phyloP scores from a whole-genome alignment of 2,113 vertebrate genomes.

The Triplophysa dalaica region DNA sequence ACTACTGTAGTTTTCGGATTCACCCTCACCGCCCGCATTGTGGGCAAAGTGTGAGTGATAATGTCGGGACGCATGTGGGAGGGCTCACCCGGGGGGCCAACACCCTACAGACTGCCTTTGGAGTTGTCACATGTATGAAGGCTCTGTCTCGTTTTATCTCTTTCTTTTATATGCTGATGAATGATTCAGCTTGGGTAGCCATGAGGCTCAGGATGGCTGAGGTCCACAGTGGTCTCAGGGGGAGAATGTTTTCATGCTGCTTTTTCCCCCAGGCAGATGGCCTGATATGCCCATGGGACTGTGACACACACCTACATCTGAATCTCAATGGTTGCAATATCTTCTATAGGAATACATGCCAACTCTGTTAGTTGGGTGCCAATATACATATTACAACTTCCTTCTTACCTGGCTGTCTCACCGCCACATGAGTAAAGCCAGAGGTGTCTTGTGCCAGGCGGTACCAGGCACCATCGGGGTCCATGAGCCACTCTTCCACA shows the following conservation, averaged over 20 bases:
- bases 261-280: slow-evolving; percentile 49
- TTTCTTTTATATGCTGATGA: slow-evolving; percentile 60
- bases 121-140: slow-evolving; percentile 9
- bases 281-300: slow-evolving; percentile 32
- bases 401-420: slow-evolving; percentile 86
- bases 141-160: not conserved
- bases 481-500: slow-evolving; percentile 94
- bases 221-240: slow-evolving; percentile 37
- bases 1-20: not conserved
- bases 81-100: slow-evolving; percentile 10
- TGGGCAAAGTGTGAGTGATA: not conserved
- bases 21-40: not conserved
- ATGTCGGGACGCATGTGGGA: not conserved
- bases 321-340: slow-evolving; percentile 17
- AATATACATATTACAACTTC: slow-evolving; percentile 6
- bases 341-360: not conserved
- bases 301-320: slow-evolving; percentile 29
- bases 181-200: slow-evolving; percentile 37
- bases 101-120: slow-evolving; percentile 10
- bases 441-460: slow-evolving; percentile 84
- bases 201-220: slow-evolving; percentile 29
- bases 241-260: slow-evolving; percentile 49
- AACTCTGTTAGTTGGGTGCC: slow-evolving; percentile 10
- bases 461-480: slow-evolving; percentile 86
- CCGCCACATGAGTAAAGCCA: slow-evolving; percentile 83